Percentiles rank a stretch among this genome's conserved stretches.
These are phyloP conservation scores for Eutolmus rufibarbis DNA, from an alignment of 2,888 invertebrate species.

Conservation along the genomic window DNA sequence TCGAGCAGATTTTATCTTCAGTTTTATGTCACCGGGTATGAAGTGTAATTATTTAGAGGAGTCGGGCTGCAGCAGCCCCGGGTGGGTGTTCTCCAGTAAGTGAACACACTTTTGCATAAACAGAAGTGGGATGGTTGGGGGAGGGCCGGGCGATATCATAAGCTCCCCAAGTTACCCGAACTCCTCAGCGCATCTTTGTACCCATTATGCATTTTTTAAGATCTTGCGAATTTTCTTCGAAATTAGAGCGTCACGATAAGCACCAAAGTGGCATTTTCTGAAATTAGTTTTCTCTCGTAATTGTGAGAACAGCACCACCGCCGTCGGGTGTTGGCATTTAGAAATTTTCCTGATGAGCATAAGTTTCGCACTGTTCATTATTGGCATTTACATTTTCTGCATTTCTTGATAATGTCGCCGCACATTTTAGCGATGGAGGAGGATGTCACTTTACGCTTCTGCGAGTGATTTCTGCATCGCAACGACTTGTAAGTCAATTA, in stretches of 20 bases:
- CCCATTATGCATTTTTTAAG: slow-evolving; percentile 21
- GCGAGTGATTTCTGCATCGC: not conserved
- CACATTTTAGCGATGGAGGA: not conserved
- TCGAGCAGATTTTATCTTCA: slow-evolving; percentile 13
- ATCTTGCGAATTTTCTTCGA: slow-evolving; percentile 20
- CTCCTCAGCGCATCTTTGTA: slow-evolving; percentile 9
- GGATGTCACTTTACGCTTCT: not conserved
- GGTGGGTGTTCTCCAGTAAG: not conserved
- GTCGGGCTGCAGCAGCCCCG: not conserved
- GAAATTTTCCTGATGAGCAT: not conserved
- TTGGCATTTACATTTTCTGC: not conserved
- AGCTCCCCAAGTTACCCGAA: not conserved
- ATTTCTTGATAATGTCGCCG: not conserved
- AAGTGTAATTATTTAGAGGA: slow-evolving; percentile 18
- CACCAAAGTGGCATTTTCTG: slow-evolving; percentile 8
- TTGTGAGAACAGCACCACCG: not conserved
- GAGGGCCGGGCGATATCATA: not conserved
- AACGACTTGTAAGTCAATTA: not conserved
- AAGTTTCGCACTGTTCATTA: not conserved
- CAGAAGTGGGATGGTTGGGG: not conserved
- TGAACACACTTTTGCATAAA: slow-evolving; percentile 16
- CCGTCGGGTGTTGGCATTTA: not conserved
- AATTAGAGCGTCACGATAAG: slow-evolving; percentile 12
- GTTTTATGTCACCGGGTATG: slow-evolving; percentile 27
- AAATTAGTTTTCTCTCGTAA: slow-evolving; percentile 7